Evolutionary conservation across 1,140 invertebrate species (phyloP).

Genomic region (Euwallacea fornicatus): DNA sequence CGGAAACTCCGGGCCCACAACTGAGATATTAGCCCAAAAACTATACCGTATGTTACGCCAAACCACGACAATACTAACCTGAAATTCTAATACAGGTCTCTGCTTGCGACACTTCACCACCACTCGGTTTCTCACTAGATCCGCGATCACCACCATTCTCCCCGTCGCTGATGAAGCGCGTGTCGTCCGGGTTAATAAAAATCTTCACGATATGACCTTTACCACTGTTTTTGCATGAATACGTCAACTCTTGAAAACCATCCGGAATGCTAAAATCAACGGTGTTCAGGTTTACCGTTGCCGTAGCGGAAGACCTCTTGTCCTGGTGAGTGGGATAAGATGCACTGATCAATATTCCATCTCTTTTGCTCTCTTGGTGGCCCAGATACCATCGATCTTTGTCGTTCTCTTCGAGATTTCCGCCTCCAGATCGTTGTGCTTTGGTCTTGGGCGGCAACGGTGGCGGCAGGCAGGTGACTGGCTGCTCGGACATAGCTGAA

Average conservation of each 20-base stretch:
- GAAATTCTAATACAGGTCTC: conserved; percentile 30
- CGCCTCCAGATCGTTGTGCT: conserved; percentile 41
- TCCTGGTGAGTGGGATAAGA: conserved; percentile 26
- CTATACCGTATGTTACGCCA: no score
- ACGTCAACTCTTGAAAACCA: conserved; percentile 27
- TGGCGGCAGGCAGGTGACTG: conserved; percentile 45
- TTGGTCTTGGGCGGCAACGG: conserved; percentile 52
- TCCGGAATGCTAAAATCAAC: conserved; percentile 33
- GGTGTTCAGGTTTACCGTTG: conserved; percentile 48
- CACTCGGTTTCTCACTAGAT: conserved; percentile 22
- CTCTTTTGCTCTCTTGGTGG: conserved; percentile 4
- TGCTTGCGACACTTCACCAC: conserved; percentile 20
- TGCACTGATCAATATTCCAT: conserved; percentile 29
- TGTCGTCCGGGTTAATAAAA: conserved; percentile 38
- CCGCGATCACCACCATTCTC: conserved; percentile 9
- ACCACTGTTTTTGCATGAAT: conserved; percentile 29
- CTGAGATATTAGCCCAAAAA: no score
- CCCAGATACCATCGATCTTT: background rate
- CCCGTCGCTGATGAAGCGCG: conserved; percentile 24
- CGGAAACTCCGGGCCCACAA: no score
- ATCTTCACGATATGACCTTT: conserved; percentile 41
- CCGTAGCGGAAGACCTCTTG: conserved; percentile 36
- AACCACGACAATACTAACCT: conserved; percentile 9
- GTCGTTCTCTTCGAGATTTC: conserved; percentile 23
- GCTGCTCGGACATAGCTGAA: conserved; percentile 32